These are phyloP conservation scores for Eupithecia exiguata DNA, from an alignment of 2,888 invertebrate species.

Conservation along the genomic window DNA sequence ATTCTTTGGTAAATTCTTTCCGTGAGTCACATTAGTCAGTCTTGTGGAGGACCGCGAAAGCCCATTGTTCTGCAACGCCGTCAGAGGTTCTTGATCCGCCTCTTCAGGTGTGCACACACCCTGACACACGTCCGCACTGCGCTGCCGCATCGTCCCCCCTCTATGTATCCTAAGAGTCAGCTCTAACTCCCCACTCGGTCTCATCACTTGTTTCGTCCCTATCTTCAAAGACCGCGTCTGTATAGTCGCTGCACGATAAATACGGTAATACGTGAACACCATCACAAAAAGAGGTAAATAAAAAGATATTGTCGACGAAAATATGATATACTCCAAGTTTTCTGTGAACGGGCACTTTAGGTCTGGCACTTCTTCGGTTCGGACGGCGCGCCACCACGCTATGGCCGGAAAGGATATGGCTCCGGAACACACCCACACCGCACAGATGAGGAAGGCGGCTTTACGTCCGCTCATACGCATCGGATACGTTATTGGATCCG, in stretches of 20 bases:
- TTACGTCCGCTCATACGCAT: constrained; percentile 95
- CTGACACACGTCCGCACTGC: constrained; percentile 75
- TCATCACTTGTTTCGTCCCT: constrained; percentile 95
- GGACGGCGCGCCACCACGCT: constrained; percentile 96
- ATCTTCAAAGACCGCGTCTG: constrained; percentile 95
- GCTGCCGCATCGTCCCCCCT: constrained; percentile 90
- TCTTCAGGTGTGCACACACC: constrained; percentile 87
- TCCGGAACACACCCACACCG: constrained; percentile 98
- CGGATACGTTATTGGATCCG: constrained; percentile 98
- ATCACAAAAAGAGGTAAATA: constrained; percentile 98
- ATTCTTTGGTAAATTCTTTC: constrained; percentile 90
- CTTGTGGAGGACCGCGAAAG: constrained; percentile 88
- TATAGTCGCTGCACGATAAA: constrained; percentile 96
- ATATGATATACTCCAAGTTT: constrained; percentile 97
- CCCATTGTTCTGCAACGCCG: constrained; percentile 91
- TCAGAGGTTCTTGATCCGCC: constrained; percentile 88
- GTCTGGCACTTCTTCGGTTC: constrained; percentile 90
- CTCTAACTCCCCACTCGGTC: constrained; percentile 93
- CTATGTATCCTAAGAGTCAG: constrained; percentile 96
- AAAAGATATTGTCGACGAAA: constrained; percentile 98
- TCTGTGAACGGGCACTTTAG: constrained; percentile 98
- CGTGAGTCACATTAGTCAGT: constrained; percentile 84
- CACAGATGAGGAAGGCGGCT: constrained; percentile 94
- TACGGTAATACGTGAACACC: constrained; percentile 98
- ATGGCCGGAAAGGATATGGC: constrained; percentile 99